Evolutionary conservation across 1,140 invertebrate species (phyloP).

Genomic region (Sweltsa coloradensis): DNA sequence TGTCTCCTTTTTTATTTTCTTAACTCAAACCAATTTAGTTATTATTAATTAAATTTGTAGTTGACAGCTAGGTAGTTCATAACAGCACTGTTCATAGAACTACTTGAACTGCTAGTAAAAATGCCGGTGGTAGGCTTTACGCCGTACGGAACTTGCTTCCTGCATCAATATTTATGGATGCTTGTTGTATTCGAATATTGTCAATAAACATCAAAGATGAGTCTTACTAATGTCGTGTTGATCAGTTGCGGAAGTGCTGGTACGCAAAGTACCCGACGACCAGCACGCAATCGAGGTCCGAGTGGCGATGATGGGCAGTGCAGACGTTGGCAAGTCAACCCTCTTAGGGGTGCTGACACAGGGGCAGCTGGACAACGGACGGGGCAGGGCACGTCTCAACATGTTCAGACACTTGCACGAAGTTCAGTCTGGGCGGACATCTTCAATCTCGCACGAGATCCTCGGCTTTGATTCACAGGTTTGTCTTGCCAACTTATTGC

Average conservation of each 20-base stretch:
- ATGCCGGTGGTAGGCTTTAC: too few relatives aligned
- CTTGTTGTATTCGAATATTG: too few relatives aligned
- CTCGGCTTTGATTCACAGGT: slow-evolving; percentile 68
- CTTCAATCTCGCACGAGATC: slow-evolving; percentile 92
- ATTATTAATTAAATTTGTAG: too few relatives aligned
- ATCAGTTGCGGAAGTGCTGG: slow-evolving; percentile 74
- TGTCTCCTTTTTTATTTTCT: too few relatives aligned
- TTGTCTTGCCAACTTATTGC: slow-evolving; percentile 6
- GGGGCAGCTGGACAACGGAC: slow-evolving; percentile 89
- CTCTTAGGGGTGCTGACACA: slow-evolving; percentile 89
- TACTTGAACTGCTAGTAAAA: too few relatives aligned
- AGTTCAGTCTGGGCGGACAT: slow-evolving; percentile 89
- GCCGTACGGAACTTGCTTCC: too few relatives aligned
- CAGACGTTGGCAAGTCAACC: slow-evolving; percentile 89
- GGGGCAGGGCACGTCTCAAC: slow-evolving; percentile 86
- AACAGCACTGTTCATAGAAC: too few relatives aligned
- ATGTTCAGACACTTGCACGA: slow-evolving; percentile 95
- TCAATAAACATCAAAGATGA: too few relatives aligned
- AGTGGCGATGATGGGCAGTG: slow-evolving; percentile 84
- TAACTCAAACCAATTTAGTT: too few relatives aligned
- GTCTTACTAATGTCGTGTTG: too few relatives aligned
- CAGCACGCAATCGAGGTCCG: slow-evolving; percentile 81
- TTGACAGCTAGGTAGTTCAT: too few relatives aligned
- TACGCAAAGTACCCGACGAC: slow-evolving; percentile 85
- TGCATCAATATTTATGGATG: too few relatives aligned